Base-by-base conservation (phyloP, 1,140 invertebrate genomes). In the Caerostris darwini region DNA sequence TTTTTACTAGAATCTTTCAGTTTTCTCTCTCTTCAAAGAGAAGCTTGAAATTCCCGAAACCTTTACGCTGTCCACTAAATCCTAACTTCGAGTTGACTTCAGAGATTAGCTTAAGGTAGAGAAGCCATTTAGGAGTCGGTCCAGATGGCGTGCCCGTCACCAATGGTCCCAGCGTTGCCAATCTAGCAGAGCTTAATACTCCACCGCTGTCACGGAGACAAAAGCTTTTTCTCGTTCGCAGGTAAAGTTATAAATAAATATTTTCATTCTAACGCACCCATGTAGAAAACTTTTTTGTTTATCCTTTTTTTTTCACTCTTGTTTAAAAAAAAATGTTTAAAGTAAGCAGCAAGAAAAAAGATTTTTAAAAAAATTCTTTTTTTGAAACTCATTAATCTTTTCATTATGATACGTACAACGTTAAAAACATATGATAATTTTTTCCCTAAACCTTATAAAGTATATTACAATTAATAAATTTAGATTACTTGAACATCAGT, bases 191-290 rank as follows among this genome's bases (percentile, higher is more conserved):
- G 53, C n/a, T 50, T 69, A 90, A 90, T 69, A 71, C 50, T 71
- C n/a, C 8, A 17, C 64, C 34, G 14, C 57, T 67, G 67, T 90
- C 64, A 19, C 61, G n/a, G 87, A 71, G 87, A 90, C 61, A 90
- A 90, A 90, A 90, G 87, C 87, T 90, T 90, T 90, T 90, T 57
- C 87, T 53, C 87, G 87, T 90, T 90, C 87, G 53, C 87, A n/a
- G 64, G 57, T 90, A 53, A 90, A 90, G 87, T 50, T 90, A 69
- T 90, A 90, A 71, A 71, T 90, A 90, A 90, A 90, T 90, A 90
- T 90, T 69, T 90, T 90, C 54, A 10, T 34, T 12, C 19, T 77
- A 34, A 77, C 19, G 71, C 34, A 50, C 34, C 34, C 34, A 50
- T 8, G 34, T 12, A 77, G 71, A 77, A 77, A 12, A 77, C 61